Base-by-base conservation (phyloP, 2,113 vertebrate genomes). In the Hipposideros armiger region DNA sequence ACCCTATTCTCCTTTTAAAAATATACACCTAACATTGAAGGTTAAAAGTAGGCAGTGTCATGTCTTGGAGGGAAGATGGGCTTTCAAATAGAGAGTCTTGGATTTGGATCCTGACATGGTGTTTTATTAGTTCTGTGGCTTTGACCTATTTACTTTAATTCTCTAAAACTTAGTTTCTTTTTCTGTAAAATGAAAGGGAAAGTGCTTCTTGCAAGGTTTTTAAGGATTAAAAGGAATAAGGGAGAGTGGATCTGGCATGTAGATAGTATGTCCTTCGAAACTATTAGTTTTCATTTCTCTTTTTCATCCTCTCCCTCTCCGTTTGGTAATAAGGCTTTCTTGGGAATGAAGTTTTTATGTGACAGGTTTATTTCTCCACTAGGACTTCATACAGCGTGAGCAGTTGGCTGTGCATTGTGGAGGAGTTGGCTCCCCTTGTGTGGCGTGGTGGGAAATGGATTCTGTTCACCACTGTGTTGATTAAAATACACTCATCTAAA, bases 351-450 rank as follows among this genome's bases (percentile, higher is more conserved):
- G 26, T 78, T 93, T 95, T 96, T 85, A 95, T 93, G 86, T 45
- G 89, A 90, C 85, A 93, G 73, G 52, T 89, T 96, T 93, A 81
- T 89, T 93, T 96, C 86, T 73, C 94, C 69, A 19, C 60, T 54
- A 82, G 87, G 81, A 73, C 62, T n/a, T 69, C 28, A 50, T 19
- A 11, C 45, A 50, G 40, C 19, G 11, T 36, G 60, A 67, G 13
- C 7, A 20, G 60, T 67, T 67, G 66, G 72, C 0, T 0, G 17
- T 66, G 14, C 2, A 0, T 19, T 7, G 11, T 64, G 54, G 66
- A 74, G 42, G 54, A 60, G 47, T 42, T 5, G 22, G n/a, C 20
- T 87, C 9, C 64, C 66, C 45, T 2, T 0, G 2, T 67, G 92
- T 4, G 58, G 22, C 40, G 2, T 58, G 64, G 52, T 56, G 19